phyloP scores from a whole-genome alignment of 2,888 invertebrate genomes.

The Phortica magna region DNA sequence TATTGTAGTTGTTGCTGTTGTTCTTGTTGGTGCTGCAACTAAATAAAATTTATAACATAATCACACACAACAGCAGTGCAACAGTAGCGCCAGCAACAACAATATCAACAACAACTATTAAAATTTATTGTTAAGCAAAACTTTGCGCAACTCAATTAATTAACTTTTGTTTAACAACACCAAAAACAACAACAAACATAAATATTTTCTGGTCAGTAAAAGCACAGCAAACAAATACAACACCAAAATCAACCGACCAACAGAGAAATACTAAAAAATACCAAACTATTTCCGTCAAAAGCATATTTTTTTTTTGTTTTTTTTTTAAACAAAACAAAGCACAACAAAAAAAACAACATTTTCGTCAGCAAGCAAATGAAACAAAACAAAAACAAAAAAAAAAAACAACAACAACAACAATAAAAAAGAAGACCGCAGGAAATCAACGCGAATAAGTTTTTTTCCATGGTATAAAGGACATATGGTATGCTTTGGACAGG shows the following conservation, averaged over 20 bases:
- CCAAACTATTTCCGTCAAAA: conserved; percentile 52
- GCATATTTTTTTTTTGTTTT: conserved; percentile 25
- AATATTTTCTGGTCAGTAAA: conserved; percentile 16
- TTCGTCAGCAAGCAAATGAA: background rate
- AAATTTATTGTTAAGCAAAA: conserved; percentile 68
- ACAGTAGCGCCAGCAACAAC: conserved; percentile 14
- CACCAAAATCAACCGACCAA: conserved; percentile 39
- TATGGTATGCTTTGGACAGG: conserved; percentile 6
- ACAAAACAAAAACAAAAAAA: conserved; percentile 22
- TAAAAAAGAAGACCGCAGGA: conserved; percentile 57
- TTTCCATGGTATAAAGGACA: background rate
- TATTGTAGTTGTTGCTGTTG: conserved; percentile 11
- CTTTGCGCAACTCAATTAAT: conserved; percentile 72
- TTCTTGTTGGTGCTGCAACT: conserved; percentile 4
- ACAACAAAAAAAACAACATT: conserved; percentile 6
- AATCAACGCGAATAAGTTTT: conserved; percentile 57
- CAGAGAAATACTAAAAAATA: conserved; percentile 4
- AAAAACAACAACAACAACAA: no score
- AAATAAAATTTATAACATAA: conserved; percentile 26
- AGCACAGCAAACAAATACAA: conserved; percentile 48
- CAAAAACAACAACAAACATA: conserved; percentile 40
- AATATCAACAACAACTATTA: conserved; percentile 53
- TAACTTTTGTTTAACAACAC: conserved; percentile 63
- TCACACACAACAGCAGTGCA: conserved; percentile 17
- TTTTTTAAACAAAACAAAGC: background rate